These are phyloP conservation scores for Notarius quadriscutis DNA, from an alignment of 2,113 vertebrate species.

Conservation along the genomic window DNA sequence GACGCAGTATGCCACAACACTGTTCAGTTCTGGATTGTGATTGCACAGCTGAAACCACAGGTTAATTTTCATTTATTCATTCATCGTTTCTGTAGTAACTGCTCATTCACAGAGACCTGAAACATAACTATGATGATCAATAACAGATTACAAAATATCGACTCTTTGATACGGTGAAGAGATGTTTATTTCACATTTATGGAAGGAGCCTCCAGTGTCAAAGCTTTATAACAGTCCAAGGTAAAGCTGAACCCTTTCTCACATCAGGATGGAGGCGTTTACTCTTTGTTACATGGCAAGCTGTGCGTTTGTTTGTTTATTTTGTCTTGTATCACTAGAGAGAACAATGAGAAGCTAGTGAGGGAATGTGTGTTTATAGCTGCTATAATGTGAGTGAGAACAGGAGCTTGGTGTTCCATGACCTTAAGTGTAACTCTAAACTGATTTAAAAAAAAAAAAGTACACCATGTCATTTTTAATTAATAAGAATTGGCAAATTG, in stretches of 20 bases:
- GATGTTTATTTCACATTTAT: no score
- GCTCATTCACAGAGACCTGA: neutral
- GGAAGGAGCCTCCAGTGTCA: no score
- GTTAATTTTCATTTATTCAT: neutral
- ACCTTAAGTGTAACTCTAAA: neutral
- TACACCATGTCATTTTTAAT: no score
- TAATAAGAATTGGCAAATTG: neutral
- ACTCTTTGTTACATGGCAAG: no score
- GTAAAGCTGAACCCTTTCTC: neutral
- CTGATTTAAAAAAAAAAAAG: neutral
- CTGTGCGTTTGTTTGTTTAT: no score
- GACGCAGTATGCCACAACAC: neutral
- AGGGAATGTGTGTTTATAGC: neutral
- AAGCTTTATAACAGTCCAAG: neutral
- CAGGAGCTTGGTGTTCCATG: neutral
- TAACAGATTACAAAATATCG: neutral
- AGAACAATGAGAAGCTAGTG: neutral
- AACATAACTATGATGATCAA: neutral
- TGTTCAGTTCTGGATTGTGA: neutral
- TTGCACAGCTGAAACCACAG: neutral
- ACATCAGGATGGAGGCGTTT: neutral
- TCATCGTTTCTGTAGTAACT: neutral
- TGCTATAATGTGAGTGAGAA: neutral
- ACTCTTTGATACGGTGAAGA: neutral
- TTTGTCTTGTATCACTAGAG: no score